Percentiles rank a stretch among this genome's conserved stretches.
phyloP scores from a whole-genome alignment of 2,113 vertebrate genomes.

The Pelecanoides urinatrix region DNA sequence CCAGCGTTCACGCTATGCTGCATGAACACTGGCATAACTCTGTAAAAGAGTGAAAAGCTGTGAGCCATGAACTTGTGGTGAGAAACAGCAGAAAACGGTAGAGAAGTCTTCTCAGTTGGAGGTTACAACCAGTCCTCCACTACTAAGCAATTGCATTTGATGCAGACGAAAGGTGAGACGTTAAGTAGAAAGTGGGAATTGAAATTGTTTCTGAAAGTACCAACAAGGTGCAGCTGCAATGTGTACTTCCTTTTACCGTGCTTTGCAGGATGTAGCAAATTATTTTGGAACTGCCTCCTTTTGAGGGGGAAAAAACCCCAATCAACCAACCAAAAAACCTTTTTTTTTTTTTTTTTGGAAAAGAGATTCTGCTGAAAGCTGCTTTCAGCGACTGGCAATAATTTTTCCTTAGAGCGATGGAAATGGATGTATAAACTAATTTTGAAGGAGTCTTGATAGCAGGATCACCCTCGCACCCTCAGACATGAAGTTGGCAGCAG shows the following conservation, averaged over 20 bases:
- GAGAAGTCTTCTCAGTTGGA: neutral
- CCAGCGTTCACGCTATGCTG: fast-evolving
- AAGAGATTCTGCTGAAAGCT: neutral
- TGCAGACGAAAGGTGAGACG: constrained; percentile 67
- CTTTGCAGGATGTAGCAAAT: constrained; percentile 45
- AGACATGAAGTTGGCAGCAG: neutral
- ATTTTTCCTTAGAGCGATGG: neutral
- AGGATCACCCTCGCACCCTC: neutral
- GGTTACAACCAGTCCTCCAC: constrained; percentile 14
- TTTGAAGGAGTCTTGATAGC: neutral
- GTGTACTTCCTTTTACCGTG: constrained; percentile 61
- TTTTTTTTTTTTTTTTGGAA: neutral
- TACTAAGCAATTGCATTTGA: constrained; percentile 4
- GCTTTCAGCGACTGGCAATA: neutral
- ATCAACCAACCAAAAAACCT: neutral
- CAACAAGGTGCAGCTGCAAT: constrained; percentile 66
- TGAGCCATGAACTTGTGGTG: constrained; percentile 17
- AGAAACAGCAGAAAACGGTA: neutral
- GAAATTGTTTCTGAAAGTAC: constrained; percentile 72
- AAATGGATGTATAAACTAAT: neutral
- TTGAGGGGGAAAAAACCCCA: neutral
- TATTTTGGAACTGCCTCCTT: constrained; percentile 57
- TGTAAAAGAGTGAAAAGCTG: neutral
- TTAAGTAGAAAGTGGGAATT: constrained; percentile 77
- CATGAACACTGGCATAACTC: neutral